Base-by-base conservation (phyloP, 2,113 vertebrate species). In the Oreochromis niloticus region DNA sequence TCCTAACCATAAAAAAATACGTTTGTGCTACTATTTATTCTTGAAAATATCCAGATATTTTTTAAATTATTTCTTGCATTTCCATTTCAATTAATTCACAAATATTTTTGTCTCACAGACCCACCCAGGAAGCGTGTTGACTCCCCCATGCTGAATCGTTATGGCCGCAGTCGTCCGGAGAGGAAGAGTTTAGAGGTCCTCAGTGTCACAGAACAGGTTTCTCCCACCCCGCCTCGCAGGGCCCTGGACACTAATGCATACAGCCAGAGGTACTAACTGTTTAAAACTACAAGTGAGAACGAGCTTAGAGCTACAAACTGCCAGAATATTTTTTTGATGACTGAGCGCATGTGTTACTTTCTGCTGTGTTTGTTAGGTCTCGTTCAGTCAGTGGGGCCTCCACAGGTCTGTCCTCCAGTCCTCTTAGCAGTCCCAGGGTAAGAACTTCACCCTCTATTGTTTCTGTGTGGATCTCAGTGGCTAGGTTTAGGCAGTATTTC, bases 131-230 rank as follows among this genome's bases (percentile, higher is more conserved):
- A 98, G 87, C 96, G 98, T 0, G 97, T 98, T 83, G 98, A 98
- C 93, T 98, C 98, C 1, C 98, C 98, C n/a, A 98, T 98, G 98
- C 90, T 98, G 92, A 97, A 97, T 22, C 96, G 98, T n/a, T 97
- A 98, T 2, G 97, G 97, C n/a, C 98, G 97, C 57, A 97, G 97
- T 73, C 95, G 98, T 19, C 98, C 97, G 0, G 98, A 98, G 93
- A 95, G 98, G 90, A 98, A 98, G 90, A 98, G 97, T 88, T 96
- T 98, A 95, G 98, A 98, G 91, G 97, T 98, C 52, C 95, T 98
- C 82, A 97, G 97, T 81, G 97, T 98, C 86, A 98, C 97, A 0
- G 98, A 98, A 3, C 97, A 97, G 34, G 97, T 97, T 24, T 98
- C 97, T 81, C 97, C 98, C 0, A 97, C 97, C 7, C 97, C 97